phyloP scores from a whole-genome alignment of 37 sponge, comb jelly and placozoan species.

The Lycopodina hypogea region DNA sequence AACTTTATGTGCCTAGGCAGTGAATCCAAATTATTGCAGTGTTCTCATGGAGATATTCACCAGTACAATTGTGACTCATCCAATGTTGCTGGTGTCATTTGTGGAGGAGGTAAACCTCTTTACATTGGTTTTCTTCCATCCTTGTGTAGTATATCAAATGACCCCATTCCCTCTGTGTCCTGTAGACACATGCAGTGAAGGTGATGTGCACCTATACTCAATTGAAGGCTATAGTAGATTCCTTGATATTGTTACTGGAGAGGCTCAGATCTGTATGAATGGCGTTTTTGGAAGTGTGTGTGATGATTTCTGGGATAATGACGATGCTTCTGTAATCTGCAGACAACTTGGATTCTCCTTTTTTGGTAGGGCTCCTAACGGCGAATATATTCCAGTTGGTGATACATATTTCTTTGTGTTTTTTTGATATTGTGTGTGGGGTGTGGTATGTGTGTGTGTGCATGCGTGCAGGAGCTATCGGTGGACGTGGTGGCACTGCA shows the following conservation, averaged over 20 bases:
- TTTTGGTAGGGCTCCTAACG: background rate
- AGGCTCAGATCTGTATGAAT: background rate
- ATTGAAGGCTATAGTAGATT: background rate
- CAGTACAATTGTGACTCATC: background rate
- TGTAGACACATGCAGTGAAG: no score
- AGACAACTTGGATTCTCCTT: constrained; percentile 1
- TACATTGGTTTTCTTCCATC: no score
- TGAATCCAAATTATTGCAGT: background rate
- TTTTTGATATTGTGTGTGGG: background rate
- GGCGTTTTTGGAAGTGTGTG: background rate
- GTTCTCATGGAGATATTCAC: background rate
- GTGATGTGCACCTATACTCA: no score
- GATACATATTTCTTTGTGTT: background rate
- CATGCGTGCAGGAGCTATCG: background rate
- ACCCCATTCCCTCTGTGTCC: no score
- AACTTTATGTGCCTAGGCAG: background rate
- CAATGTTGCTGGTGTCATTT: background rate
- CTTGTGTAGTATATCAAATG: no score
- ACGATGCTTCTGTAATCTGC: constrained; percentile 9
- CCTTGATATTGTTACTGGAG: background rate
- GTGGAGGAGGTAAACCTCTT: no score
- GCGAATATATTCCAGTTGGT: background rate
- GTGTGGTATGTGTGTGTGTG: no score
- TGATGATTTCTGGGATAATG: constrained; percentile 5
- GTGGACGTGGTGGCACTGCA: background rate